Evolutionary conservation across 2,797 vertebrate species (phyloP), one percentile per base, ranked within the genome.

Genomic region (Triplophysa yarkandensis): DNA sequence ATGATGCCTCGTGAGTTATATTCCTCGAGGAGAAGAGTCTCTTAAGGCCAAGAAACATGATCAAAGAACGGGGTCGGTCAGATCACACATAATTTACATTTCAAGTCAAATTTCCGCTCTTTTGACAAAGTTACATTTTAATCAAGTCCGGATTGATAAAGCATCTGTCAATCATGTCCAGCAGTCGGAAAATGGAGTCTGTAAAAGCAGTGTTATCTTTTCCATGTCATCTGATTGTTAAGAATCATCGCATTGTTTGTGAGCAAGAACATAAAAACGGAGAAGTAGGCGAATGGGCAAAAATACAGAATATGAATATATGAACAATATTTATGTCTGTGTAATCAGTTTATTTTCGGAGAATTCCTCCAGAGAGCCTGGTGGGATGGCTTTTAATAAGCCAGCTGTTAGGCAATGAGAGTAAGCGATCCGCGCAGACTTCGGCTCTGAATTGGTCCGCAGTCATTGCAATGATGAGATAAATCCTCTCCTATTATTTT

Each of bases 401-500:
- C 41, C 61, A 57, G 77, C 77, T 66, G 66, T 57, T 46, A 48
- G 71, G 36, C 54, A 58, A 41, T 43, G 39, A 57, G 58, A 50
- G 77, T 60, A 61, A 74, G 30, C 2, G 36, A 78, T 68, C 69
- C 61, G 23, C 36, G 69, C 28, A 77, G 60, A 71, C 34, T 64
- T 32, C 64, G 30, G 63, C 13, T 1, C 58, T 27, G 68, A 68
- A 57, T 63, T 27, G 14, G n/a, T 43, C 43, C 32, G 10, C 68
- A 73, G 78, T 44, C 50, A 52, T 72, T 63, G 54, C 46, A 73
- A 64, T 68, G 32, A 76, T 76, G n/a, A 77, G 66, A 80, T 76
- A 80, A 87, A 87, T 88, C 83, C 81, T 77, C 78, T 75, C 86
- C 89, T 83, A 87, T 92, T 89, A 89, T 86, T 88, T 74, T 78